phyloP scores from a whole-genome alignment of 2,888 invertebrate genomes.

The Itoplectis maculator region DNA sequence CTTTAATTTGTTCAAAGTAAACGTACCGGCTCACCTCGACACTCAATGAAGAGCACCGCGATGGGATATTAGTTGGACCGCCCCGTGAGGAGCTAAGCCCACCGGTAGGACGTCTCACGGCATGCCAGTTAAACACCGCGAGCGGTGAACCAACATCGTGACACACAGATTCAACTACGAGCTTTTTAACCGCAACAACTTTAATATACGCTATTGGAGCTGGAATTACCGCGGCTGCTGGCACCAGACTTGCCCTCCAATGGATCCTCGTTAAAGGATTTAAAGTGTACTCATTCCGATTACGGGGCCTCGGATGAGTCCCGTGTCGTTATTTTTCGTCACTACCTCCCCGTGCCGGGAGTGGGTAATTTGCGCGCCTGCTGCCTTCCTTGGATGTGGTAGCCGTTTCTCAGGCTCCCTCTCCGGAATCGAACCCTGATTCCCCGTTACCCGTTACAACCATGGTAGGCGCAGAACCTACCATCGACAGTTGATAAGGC shows the following conservation, averaged over 20 bases:
- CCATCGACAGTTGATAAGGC: slow-evolving; percentile 27
- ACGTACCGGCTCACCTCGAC: slow-evolving; percentile 85
- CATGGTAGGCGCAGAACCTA: slow-evolving; percentile 80
- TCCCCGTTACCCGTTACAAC: slow-evolving; percentile 89
- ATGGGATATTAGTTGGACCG: slow-evolving; percentile 78
- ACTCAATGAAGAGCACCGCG: slow-evolving; percentile 82
- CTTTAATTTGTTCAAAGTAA: slow-evolving; percentile 89
- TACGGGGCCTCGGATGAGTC: slow-evolving; percentile 85
- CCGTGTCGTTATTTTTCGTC: slow-evolving; percentile 86
- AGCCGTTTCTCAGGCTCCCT: slow-evolving; percentile 81
- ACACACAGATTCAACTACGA: slow-evolving; percentile 86
- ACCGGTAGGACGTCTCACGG: slow-evolving; percentile 75
- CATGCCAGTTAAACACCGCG: slow-evolving; percentile 79
- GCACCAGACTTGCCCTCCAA: slow-evolving; percentile 90
- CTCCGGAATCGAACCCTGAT: slow-evolving; percentile 87
- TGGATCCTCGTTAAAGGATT: slow-evolving; percentile 88
- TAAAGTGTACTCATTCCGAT: slow-evolving; percentile 86
- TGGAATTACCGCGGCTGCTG: slow-evolving; percentile 91
- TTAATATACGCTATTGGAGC: slow-evolving; percentile 87
- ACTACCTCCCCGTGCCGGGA: slow-evolving; percentile 87
- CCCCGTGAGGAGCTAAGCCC: slow-evolving; percentile 70
- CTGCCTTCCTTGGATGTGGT: slow-evolving; percentile 91
- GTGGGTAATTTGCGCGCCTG: slow-evolving; percentile 89
- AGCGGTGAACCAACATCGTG: slow-evolving; percentile 85
- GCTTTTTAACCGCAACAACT: slow-evolving; percentile 89